Base-by-base conservation (phyloP, 2,888 invertebrate genomes). In the Agrotis segetum region DNA sequence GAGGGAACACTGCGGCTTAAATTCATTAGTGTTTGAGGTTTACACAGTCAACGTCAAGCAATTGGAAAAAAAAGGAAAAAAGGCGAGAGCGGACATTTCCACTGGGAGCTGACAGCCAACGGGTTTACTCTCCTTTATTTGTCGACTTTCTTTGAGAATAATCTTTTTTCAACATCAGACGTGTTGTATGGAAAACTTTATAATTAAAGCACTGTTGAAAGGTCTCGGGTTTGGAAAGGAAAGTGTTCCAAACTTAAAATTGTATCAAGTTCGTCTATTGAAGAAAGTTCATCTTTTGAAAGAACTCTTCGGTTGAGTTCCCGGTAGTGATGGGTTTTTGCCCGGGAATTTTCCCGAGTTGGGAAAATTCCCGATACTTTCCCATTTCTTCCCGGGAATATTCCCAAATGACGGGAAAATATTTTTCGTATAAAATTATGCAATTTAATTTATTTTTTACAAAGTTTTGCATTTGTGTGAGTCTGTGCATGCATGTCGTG, bases 171-270 rank as follows among this genome's bases (percentile, higher is more conserved):
- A 67, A 66, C 78, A 60, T 34, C 47, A 50, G 77, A 80, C 76
- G 74, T 79, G 81, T 78, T 85, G 68, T 81, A 78, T 79, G 70
- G 70, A 75, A 82, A 86, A 84, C 77, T 82, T 86, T 85, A 74
- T 83, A 84, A 86, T 85, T 74, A 78, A 40, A 64, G 55, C 68
- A 58, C 60, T 17, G 67, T 61, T 61, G 53, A 49, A 67, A 72
- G 59, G 50, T 47, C 34, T 40, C 21, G 50, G 64, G 17, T 46
- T 52, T 34, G 29, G 29, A 34, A 50, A 17, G 55, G 47, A 68
- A 61, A 68, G 21, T 50, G 52, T 61, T 1, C 46, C 34, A 44
- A 53, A 74, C 19, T 65, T 64, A 47, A 78, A 69, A 60, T 58
- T 73, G 53, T 64, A 65, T 50, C 24, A 40, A 55, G 61, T 50